Evolutionary conservation across 2,888 invertebrate genomes (phyloP).

Genomic region (Trichacis sp.): DNA sequence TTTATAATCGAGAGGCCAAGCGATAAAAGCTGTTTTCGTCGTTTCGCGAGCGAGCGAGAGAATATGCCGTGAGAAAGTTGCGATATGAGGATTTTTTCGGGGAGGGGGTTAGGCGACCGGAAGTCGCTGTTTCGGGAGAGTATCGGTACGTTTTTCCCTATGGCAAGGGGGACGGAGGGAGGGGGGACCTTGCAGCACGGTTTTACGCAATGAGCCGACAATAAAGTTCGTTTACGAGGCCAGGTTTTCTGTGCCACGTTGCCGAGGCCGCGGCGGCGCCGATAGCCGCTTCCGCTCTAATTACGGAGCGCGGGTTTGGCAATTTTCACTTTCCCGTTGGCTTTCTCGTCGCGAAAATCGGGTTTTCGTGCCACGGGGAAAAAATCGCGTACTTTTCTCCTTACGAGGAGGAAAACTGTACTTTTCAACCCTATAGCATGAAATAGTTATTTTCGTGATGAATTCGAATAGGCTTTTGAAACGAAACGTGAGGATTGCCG

Average conservation of each 20-base stretch:
- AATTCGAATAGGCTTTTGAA: no score
- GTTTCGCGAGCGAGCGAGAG: no score
- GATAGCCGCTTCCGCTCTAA: slow-evolving; percentile 54
- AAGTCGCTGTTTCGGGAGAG: slow-evolving; percentile 4
- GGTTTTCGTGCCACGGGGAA: no score
- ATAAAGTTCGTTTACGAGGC: slow-evolving; percentile 54
- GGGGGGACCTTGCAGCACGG: slow-evolving; percentile 20
- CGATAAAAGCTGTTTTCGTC: no score
- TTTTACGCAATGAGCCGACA: slow-evolving; percentile 50
- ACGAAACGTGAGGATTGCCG: no score
- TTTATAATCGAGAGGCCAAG: no score
- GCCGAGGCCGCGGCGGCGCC: slow-evolving; percentile 5
- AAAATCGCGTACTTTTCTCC: background rate
- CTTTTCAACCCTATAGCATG: no score
- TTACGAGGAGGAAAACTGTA: no score
- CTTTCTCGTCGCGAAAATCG: background rate
- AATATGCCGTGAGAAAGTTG: background rate
- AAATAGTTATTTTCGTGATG: background rate
- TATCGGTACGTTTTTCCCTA: slow-evolving; percentile 10
- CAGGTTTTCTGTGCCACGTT: slow-evolving; percentile 32
- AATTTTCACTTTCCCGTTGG: slow-evolving; percentile 2
- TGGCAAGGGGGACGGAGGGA: no score
- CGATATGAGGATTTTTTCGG: background rate
- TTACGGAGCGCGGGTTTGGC: slow-evolving; percentile 26
- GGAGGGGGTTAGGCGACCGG: slow-evolving; percentile 5